Base-by-base conservation (phyloP, 1,140 invertebrate genomes). In the Metaphire vulgaris region DNA sequence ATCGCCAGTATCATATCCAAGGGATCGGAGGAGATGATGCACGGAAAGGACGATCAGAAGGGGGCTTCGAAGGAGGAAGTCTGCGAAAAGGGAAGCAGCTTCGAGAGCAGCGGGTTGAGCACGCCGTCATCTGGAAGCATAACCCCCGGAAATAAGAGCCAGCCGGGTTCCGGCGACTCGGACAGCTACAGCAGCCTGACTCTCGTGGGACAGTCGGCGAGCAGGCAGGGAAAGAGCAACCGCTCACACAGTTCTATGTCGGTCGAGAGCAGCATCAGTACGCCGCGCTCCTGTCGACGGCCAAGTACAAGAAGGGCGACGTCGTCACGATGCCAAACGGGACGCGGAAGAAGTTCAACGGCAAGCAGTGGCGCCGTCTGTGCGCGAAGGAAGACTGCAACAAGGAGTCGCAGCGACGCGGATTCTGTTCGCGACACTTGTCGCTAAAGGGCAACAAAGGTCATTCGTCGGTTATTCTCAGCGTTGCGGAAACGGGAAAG, bases 301-400 rank as follows among this genome's bases (percentile, higher is more conserved):
- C 32, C 87, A 97, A 96, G 86, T 98, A 97, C 87, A 98, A 97
- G 88, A 98, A 99, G 88, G 97, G 97, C 78, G 97, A 99, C 86
- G 93, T 99, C 81, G 95, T 99, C 34, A 91, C 93, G 33, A 97
- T 94, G 69, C 93, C 95, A 69, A 97, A 94, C 83, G 97, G 97
- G 16, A 96, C 99, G 80, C 88, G 96, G 1, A 99, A 99, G 88
- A 99, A 99, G 88, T 99, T 97, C 86, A 99, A 99, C 88, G 97
- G 97, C 2, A 99, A 99, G 88, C 97, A 99, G 85, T 99, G 97
- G 97, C 89, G 97, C 79, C 89, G 97, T 81, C 89, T 99, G 65
- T 98, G 95, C 86, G 96, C 94, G 76, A 94, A 93, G 86, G 92
- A 95, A 83, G 92, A 92, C 74, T 99, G 97, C 87, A 92, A 91